phyloP scores from a whole-genome alignment of 2,888 invertebrate species.

The Prenolepis imparis region DNA sequence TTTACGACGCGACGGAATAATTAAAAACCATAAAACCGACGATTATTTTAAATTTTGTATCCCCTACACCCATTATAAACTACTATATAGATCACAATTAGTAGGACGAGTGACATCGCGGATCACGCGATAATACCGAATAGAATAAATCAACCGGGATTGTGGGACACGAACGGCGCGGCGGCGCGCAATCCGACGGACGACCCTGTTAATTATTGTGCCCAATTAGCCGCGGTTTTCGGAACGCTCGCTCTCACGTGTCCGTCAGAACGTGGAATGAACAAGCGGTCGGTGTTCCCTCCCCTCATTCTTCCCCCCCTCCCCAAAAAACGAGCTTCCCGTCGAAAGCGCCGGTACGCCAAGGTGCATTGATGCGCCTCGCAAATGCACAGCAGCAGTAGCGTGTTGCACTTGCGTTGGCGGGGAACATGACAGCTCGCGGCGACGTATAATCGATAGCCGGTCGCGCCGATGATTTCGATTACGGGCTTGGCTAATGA shows the following conservation, averaged over 20 bases:
- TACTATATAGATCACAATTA: constrained; percentile 30
- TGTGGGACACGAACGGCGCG: constrained; percentile 58
- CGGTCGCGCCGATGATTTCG: constrained; percentile 80
- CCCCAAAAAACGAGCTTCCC: constrained; percentile 61
- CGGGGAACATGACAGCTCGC: constrained; percentile 63
- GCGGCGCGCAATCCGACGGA: constrained; percentile 62
- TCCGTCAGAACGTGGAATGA: constrained; percentile 68
- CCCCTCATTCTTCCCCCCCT: neutral
- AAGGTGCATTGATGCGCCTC: constrained; percentile 67
- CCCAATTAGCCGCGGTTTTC: constrained; percentile 80
- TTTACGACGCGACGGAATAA: neutral
- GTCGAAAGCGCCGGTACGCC: constrained; percentile 56
- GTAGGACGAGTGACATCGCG: constrained; percentile 39
- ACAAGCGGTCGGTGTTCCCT: constrained; percentile 35
- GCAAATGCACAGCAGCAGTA: constrained; percentile 61
- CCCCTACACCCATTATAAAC: neutral
- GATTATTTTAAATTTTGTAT: constrained; percentile 25
- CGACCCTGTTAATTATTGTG: constrained; percentile 81
- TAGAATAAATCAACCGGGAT: constrained; percentile 66
- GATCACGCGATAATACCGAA: constrained; percentile 50
- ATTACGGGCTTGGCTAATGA: constrained; percentile 70
- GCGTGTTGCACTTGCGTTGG: constrained; percentile 59
- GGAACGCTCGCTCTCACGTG: constrained; percentile 61
- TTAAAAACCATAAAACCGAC: constrained; percentile 8
- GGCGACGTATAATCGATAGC: constrained; percentile 82